Base-by-base conservation (phyloP, 2,888 invertebrate genomes). In the Synanthedon andrenaeformis region DNA sequence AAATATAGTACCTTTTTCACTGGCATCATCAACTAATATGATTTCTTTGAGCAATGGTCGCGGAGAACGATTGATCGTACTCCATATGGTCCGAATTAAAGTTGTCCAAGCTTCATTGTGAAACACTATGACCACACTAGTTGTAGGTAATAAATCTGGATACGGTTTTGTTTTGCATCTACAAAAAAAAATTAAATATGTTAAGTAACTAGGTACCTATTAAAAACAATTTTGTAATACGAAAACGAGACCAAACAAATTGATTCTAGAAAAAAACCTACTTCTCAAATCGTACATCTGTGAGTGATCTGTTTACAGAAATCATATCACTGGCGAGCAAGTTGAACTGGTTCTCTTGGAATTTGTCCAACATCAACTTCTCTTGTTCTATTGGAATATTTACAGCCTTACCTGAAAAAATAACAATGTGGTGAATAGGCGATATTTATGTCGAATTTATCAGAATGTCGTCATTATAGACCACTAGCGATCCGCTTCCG, bases 91-190 rank as follows among this genome's bases (percentile, higher is more conserved):
- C 52, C 99, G 89, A 58, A 99, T 89, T 17, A 99, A 89, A 0
- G 99, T 99, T 49, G 96, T 93, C 98, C 98, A 99, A 0, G 99
- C 99, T 81, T 99, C 99, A 80, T 99, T 99, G 88, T 99, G 99
- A 87, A 99, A 99, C 53, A 99, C 99, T 69, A 99, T 98, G 58
- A 99, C 97, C 67, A 99, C 96, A 69, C 97, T 96, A 19, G 98
- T 98, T 49, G 95, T 93, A 4, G 98, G 98, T 69, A 99, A 89
- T 60, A 93, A 88, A 51, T 90, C 89, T 48, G 93, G 91, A 79
- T 96, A 95, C 55, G 82, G 87, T 76, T 96, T 96, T 65, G 87
- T 90, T 78, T 93, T 94, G 79, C 96, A 96, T 58, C 94, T 95
- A 67, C 56, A 55, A 49, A 51, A 58, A 13, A 17, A 49, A 45